These are phyloP conservation scores for Eremobia ochroleuca DNA, from an alignment of 2,888 invertebrate genomes.

Conservation along the genomic window DNA sequence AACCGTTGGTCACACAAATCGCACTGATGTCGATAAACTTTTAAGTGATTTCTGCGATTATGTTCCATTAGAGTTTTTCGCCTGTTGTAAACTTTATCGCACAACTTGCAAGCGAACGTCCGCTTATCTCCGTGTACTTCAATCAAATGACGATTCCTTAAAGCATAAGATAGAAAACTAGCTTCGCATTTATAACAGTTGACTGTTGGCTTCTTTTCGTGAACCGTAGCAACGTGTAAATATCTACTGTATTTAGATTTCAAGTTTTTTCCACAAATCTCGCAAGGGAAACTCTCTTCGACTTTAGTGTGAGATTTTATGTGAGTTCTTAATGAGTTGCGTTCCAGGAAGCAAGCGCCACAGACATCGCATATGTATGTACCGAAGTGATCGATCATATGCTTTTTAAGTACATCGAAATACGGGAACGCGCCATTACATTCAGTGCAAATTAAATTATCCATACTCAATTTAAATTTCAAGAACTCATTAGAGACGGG, in stretches of 20 bases:
- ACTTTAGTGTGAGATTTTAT: conserved; percentile 85
- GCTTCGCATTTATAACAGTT: conserved; percentile 87
- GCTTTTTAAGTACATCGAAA: conserved; percentile 83
- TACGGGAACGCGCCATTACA: conserved; percentile 82
- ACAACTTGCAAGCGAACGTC: conserved; percentile 83
- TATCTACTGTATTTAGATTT: conserved; percentile 84
- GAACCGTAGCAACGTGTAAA: conserved; percentile 83
- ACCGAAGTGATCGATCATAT: conserved; percentile 86
- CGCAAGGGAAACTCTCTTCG: conserved; percentile 87
- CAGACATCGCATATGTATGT: conserved; percentile 85
- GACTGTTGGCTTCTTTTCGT: conserved; percentile 85
- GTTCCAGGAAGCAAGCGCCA: conserved; percentile 87
- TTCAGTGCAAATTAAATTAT: conserved; percentile 82
- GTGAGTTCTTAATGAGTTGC: conserved; percentile 85
- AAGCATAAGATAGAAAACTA: conserved; percentile 81
- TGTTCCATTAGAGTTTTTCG: conserved; percentile 85
- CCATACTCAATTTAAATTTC: conserved; percentile 80
- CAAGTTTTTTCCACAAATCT: conserved; percentile 86
- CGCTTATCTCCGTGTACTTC: conserved; percentile 85
- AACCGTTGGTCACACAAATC: conserved; percentile 86
- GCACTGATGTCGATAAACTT: conserved; percentile 84
- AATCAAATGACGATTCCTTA: conserved; percentile 83
- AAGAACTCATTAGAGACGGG: conserved; percentile 82
- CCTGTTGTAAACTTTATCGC: conserved; percentile 85
- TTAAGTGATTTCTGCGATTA: conserved; percentile 82